Conservation (phyloP, 2,113 vertebrate species). For the Labeo rohita region DNA sequence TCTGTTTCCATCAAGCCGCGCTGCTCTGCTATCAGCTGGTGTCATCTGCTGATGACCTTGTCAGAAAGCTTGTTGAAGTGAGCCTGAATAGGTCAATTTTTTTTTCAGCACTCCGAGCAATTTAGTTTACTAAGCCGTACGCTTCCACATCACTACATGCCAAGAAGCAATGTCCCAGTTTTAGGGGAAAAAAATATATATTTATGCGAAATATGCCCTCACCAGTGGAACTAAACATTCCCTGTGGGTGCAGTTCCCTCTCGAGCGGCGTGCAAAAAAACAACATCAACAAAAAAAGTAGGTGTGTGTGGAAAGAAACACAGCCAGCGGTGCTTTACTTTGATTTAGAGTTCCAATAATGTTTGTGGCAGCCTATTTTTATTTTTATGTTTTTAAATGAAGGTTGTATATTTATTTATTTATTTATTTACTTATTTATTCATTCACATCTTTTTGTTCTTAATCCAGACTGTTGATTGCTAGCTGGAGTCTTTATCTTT, state of each 20-base stretch:
- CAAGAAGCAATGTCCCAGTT: constrained; percentile 72
- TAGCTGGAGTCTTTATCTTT: constrained; percentile 4
- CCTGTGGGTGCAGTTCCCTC: constrained; percentile 70
- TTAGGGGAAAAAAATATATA: constrained; percentile 55
- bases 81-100: constrained; percentile 9
- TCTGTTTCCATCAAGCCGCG: constrained; percentile 30
- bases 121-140: constrained; percentile 28
- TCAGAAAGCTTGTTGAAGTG: constrained; percentile 10
- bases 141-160: constrained; percentile 54
- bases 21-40: constrained; percentile 21
- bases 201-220: constrained; percentile 65
- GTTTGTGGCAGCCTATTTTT: constrained; percentile 54
- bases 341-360: constrained; percentile 58
- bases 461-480: background rate
- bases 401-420: constrained; percentile 26
- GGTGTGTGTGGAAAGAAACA: constrained; percentile 59
- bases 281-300: constrained; percentile 61
- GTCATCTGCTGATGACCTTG: constrained; percentile 38
- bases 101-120: constrained; percentile 1
- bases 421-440: constrained; percentile 2
- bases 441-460: constrained; percentile 15
- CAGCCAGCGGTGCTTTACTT: constrained; percentile 55
- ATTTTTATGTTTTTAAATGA: constrained; percentile 8
- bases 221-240: constrained; percentile 64
- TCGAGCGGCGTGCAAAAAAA: constrained; percentile 54